Evolutionary conservation across 2,113 vertebrate genomes (phyloP).

Genomic region (Hirundichthys speculiger): DNA sequence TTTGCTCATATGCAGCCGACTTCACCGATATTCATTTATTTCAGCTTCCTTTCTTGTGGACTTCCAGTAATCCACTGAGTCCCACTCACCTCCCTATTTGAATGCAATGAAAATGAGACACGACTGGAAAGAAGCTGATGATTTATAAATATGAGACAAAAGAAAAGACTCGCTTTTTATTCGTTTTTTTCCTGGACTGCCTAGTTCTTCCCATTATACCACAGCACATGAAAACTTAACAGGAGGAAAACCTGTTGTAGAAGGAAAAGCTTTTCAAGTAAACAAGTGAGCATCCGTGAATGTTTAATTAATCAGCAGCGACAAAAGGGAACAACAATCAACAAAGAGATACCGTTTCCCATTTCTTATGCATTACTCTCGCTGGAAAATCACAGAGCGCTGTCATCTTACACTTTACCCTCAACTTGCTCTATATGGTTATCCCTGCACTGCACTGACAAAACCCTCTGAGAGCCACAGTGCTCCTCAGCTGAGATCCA

Average conservation of each 20-base stretch:
- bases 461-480: conserved; percentile 68
- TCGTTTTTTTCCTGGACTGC: conserved; percentile 65
- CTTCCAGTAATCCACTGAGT: conserved; percentile 56
- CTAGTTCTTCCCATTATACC: conserved; percentile 61
- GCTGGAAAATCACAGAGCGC: conserved; percentile 66
- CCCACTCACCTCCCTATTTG: conserved; percentile 49
- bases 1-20: conserved; percentile 33
- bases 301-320: conserved; percentile 85
- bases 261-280: conserved; percentile 71
- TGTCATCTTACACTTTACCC: conserved; percentile 71
- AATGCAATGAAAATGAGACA: conserved; percentile 52
- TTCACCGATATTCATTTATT: conserved; percentile 38
- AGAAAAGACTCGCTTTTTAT: conserved; percentile 63
- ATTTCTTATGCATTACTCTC: conserved; percentile 77
- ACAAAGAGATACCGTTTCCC: conserved; percentile 76
- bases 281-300: conserved; percentile 74
- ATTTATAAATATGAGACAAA: conserved; percentile 65
- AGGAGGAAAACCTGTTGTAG: conserved; percentile 67
- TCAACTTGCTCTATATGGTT: conserved; percentile 51
- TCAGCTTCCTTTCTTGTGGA: conserved; percentile 36
- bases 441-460: conserved; percentile 66
- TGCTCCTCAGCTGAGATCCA: conserved; percentile 67
- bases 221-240: conserved; percentile 77
- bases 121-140: conserved; percentile 33
- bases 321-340: conserved; percentile 83